Base-by-base conservation (phyloP, 2,888 invertebrate species). In the Heliconius aoede region DNA sequence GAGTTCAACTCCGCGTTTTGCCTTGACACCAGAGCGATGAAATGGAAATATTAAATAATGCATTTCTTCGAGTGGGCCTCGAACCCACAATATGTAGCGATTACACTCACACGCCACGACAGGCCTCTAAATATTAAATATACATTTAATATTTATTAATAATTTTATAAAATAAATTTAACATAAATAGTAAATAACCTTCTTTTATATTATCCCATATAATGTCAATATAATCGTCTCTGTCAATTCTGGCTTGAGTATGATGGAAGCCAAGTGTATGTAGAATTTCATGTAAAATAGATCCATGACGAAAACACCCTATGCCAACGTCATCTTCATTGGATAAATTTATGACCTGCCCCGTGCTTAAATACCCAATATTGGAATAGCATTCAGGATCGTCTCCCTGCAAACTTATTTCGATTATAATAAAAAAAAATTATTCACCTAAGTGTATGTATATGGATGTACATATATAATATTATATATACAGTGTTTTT, bases 251-350 rank as follows among this genome's bases (percentile, higher is more conserved):
- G n/a, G 69, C 5, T 15, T 69, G 69, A 26, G 69, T 55, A 11
- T 69, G 69, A 32, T 69, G 51, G 51, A 69, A 69, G 13, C 69
- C 69, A 28, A 69, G 28, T 15, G 69, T 55, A 30, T 69, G 69
- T 21, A 69, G 30, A 28, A 69, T n/a, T 55, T 69, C 69, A 21
- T 69, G 69, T 11, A 55, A n/a, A 32, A 69, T 69, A 51, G 69
- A 30, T 51, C 55, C 69, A 69, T 55, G 30, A 4, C 51, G 51
- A 55, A 69, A 69, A 26, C 69, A 69, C 15, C 69, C 30, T 4
- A 1, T n/a, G 13, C 69, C 55, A 69, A 30, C 13, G 1, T 51
- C n/a, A 7, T 69, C 0, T 30, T 2, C 13, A 69, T 69, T 69
- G n/a, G 55, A 55, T 30, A 69, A 69, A 69, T 69, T 69, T 69